Evolutionary conservation across 2,113 vertebrate genomes (phyloP).

Genomic region (Elgaria multicarinata): DNA sequence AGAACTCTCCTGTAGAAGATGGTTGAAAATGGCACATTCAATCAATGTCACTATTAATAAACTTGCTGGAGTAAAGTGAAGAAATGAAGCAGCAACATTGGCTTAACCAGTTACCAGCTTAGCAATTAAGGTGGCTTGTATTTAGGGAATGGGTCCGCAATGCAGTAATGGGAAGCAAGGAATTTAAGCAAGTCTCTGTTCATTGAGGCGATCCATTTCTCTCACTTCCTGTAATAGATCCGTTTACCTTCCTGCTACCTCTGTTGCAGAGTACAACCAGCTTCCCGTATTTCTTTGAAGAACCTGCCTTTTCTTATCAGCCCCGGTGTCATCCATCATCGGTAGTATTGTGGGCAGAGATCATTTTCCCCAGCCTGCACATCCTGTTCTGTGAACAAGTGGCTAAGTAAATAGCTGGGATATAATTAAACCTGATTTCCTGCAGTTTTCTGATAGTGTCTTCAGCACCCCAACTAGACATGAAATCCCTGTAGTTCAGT

Average conservation of each 20-base stretch:
- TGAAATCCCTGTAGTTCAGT: accelerated
- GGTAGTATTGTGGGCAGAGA: constrained; percentile 37
- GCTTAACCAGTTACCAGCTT: constrained; percentile 25
- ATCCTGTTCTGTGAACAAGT: constrained; percentile 32
- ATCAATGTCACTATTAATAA: constrained; percentile 41
- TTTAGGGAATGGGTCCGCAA: constrained; percentile 35
- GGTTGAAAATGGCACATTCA: constrained; percentile 30
- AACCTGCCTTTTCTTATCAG: constrained; percentile 41
- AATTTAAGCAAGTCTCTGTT: constrained; percentile 42
- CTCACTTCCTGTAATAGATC: constrained; percentile 5
- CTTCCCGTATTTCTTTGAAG: not conserved
- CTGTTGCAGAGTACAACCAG: not conserved
- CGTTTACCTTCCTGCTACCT: not conserved
- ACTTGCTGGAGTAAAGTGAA: not conserved
- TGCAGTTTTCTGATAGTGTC: constrained; percentile 21
- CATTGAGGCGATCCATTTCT: constrained; percentile 13
- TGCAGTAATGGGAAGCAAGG: constrained; percentile 22
- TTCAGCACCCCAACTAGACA: not conserved
- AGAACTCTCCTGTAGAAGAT: not conserved
- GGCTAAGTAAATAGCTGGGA: constrained; percentile 9
- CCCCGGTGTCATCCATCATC: not conserved
- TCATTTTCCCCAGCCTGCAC: constrained; percentile 42
- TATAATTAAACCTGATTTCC: constrained; percentile 18
- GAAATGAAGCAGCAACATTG: not conserved
- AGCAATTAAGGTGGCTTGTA: not conserved